Conservation (phyloP, 2,113 vertebrate genomes). For the Chiloscyllium plagiosum region DNA sequence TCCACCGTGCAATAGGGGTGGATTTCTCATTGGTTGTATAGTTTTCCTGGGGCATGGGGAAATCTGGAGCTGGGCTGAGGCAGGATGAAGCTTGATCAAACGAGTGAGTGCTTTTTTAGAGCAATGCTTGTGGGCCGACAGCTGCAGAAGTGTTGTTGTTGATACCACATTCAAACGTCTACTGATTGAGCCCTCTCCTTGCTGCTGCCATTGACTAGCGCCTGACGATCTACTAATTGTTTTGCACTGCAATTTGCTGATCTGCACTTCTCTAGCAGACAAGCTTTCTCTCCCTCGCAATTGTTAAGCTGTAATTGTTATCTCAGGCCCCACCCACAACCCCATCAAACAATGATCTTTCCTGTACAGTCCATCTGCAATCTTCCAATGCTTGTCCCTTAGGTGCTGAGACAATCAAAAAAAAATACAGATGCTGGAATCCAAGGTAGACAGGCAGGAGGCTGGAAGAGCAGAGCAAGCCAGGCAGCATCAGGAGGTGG, state of each 20-base stretch:
- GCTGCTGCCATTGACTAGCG: not conserved
- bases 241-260: not conserved
- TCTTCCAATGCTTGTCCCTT: not conserved
- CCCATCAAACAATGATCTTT: not conserved
- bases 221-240: not conserved
- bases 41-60: not conserved
- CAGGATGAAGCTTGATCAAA: not conserved
- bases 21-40: not conserved
- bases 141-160: not conserved
- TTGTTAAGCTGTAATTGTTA: not conserved
- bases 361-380: not conserved
- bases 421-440: no score
- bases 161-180: not conserved
- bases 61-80: not conserved
- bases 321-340: not conserved
- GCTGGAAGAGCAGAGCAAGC: no score
- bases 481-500: no score
- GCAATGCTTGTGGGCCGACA: not conserved
- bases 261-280: not conserved
- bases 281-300: not conserved
- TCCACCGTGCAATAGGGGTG: not conserved
- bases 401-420: no score
- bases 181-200: not conserved
- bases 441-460: no score
- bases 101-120: not conserved